Evolutionary conservation across 2,797 vertebrate genomes (phyloP).

Genomic region (Lutjanus argentimaculatus): DNA sequence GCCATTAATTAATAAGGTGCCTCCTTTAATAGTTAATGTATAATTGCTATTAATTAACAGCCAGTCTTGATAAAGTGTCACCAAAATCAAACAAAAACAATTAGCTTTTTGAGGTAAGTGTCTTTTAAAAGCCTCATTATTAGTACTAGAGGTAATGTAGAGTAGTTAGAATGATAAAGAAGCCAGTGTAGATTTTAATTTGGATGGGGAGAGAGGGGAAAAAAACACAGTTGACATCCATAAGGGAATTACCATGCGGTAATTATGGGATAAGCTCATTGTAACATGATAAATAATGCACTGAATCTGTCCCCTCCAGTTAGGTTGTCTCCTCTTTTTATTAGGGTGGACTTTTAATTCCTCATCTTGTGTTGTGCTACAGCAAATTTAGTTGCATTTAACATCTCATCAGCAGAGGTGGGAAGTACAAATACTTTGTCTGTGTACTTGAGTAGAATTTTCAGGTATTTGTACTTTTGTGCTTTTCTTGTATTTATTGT

Average conservation of each 20-base stretch:
- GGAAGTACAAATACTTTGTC: too few relatives aligned
- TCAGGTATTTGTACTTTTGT: too few relatives aligned
- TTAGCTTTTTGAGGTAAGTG: slow-evolving; percentile 86
- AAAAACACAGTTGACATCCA: slow-evolving; percentile 85
- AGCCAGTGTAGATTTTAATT: slow-evolving; percentile 87
- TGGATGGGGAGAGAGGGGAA: slow-evolving; percentile 73
- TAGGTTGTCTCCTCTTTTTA: slow-evolving; percentile 77
- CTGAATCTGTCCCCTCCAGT: slow-evolving; percentile 81
- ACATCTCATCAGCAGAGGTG: slow-evolving; percentile 6
- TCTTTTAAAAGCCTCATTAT: slow-evolving; percentile 86
- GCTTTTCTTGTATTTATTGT: too few relatives aligned
- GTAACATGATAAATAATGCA: slow-evolving; percentile 86
- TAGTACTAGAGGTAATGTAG: slow-evolving; percentile 86
- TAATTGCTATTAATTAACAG: slow-evolving; percentile 90
- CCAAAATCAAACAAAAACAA: slow-evolving; percentile 89
- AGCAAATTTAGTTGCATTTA: slow-evolving; percentile 28
- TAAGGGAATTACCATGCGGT: slow-evolving; percentile 87
- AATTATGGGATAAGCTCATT: slow-evolving; percentile 88
- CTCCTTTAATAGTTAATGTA: slow-evolving; percentile 89
- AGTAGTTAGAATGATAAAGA: slow-evolving; percentile 86
- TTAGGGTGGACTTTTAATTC: slow-evolving; percentile 64
- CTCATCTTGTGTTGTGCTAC: slow-evolving; percentile 37
- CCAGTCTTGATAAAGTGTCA: slow-evolving; percentile 87
- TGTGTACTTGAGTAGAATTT: too few relatives aligned
- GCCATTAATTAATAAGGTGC: slow-evolving; percentile 90